Conservation (phyloP, 2,113 vertebrate genomes). For the Datnioides undecimradiatus region DNA sequence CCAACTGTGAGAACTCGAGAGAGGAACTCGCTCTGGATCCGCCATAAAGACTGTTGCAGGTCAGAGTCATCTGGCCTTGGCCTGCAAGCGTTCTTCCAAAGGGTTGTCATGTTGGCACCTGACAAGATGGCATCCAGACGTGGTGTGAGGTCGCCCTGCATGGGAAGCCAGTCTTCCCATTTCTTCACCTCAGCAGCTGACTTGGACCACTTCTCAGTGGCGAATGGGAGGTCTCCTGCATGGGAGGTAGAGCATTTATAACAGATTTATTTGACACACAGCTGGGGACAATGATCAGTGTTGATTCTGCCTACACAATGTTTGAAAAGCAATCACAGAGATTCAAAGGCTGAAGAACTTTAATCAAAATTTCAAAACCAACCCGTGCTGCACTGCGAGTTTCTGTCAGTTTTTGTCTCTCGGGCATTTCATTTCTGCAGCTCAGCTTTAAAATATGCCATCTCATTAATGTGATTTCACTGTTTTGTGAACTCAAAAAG, state of each 20-base stretch:
- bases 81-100: constrained; percentile 89
- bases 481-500: constrained; percentile 24
- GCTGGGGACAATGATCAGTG: neutral
- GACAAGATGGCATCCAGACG: constrained; percentile 82
- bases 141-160: constrained; percentile 85
- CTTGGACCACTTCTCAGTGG: constrained; percentile 85
- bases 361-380: constrained; percentile 37
- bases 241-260: neutral
- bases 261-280: neutral
- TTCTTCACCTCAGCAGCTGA: constrained; percentile 70
- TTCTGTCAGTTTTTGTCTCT: constrained; percentile 31
- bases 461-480: constrained; percentile 28
- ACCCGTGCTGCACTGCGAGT: neutral
- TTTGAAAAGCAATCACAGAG: constrained; percentile 24
- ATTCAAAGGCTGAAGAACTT: constrained; percentile 19
- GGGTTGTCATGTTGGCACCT: constrained; percentile 85
- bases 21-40: constrained; percentile 91
- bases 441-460: constrained; percentile 37
- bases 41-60: constrained; percentile 86
- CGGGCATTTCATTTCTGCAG: constrained; percentile 13
- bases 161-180: constrained; percentile 92
- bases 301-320: neutral
- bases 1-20: constrained; percentile 90
- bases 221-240: constrained; percentile 80
- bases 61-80: constrained; percentile 86